Percentiles rank a stretch among this genome's conserved stretches.
phyloP scores from a whole-genome alignment of 2,797 vertebrate species.

The Squalus acanthias region DNA sequence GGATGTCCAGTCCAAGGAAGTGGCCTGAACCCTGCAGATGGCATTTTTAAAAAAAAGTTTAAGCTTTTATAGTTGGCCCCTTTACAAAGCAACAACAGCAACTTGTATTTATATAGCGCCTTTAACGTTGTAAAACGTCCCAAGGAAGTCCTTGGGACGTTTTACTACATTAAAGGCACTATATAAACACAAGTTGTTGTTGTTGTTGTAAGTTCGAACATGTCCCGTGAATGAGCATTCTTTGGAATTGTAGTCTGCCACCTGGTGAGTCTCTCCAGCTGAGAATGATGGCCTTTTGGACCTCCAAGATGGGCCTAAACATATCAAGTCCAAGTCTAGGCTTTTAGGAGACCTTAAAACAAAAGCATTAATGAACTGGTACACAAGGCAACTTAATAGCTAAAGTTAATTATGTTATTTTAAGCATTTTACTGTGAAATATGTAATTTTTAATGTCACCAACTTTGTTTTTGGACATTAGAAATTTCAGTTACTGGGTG shows the following conservation, averaged over 20 bases:
- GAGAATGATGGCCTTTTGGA: background rate
- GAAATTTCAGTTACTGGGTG: background rate
- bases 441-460: background rate
- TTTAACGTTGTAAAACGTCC: too few species aligned
- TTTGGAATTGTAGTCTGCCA: background rate
- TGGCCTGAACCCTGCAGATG: too few species aligned
- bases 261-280: background rate
- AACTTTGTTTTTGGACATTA: background rate
- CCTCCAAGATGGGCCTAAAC: background rate
- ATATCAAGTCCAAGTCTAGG: background rate
- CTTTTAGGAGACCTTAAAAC: background rate
- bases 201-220: background rate
- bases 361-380: background rate
- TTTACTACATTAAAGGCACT: too few species aligned
- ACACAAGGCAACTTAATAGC: background rate
- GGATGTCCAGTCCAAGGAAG: background rate
- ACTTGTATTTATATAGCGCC: too few species aligned
- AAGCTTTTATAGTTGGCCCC: background rate
- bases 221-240: background rate
- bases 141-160: too few species aligned
- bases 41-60: background rate
- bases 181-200: too few species aligned
- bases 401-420: background rate
- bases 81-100: too few species aligned
- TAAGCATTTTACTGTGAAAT: background rate